Evolutionary conservation across 2,888 invertebrate genomes (phyloP), one percentile per base, ranked within the genome.

Genomic region (Diarsia brunnea): DNA sequence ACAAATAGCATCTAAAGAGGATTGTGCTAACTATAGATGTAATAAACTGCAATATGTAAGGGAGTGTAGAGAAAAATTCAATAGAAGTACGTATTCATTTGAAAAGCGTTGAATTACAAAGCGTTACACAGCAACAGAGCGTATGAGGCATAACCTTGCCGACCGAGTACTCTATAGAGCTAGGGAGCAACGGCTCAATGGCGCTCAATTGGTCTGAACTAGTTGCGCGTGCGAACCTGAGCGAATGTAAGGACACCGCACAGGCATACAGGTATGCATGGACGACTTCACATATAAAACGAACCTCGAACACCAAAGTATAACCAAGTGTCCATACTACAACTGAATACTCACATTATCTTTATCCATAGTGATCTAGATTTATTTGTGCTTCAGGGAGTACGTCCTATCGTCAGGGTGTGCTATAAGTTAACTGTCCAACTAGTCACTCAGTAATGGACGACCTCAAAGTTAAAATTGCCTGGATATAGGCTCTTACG

Each of bases 201-300:
- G 91, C 94, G 90, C 89, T 94, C 96, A 96, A 96, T 96, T 96
- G 96, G 93, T 92, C 91, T 91, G 94, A 94, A 93, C 94, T 95
- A 95, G 94, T 94, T 95, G 93, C 91, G 93, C 93, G 93, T 94
- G 94, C 94, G 93, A 95, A 95, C 93, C 94, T 93, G 91, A 91
- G 90, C 88, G 88, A 84, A 89, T 89, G 90, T 92, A 93, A 93
- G 92, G 92, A 92, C 92, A 87, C 84, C 90, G 89, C 89, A 90
- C 89, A 73, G 73, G 79, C 80, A 66, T 73, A 85, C 73, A 90
- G 85, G 85, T 84, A 87, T 86, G 87, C 89, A 90, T 88, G 87
- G 80, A 71, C 86, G 85, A 82, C 64, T 85, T 80, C 82, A 89
- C 79, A 83, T 78, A 85, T 86, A 88, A 74, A 81, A 75, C 78